Percentiles rank a stretch among this genome's conserved stretches.
Evolutionary conservation across 1,140 invertebrate species (phyloP).

Genomic region (Zaprionus nigranus): DNA sequence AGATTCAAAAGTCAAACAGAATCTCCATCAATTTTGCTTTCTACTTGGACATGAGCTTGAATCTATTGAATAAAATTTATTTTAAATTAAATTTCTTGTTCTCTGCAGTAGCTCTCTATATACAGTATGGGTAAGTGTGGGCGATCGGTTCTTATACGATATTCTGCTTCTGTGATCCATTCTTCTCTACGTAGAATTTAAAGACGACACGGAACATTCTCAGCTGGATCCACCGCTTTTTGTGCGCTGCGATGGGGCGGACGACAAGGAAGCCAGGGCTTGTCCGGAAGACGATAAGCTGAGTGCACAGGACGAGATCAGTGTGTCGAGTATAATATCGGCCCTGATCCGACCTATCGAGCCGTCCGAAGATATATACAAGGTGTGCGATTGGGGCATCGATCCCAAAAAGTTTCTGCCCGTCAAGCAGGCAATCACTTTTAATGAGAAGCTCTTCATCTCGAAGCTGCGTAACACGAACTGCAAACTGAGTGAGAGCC

Average conservation of each 20-base stretch:
- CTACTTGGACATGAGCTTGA: slow-evolving; percentile 4
- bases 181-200: neutral
- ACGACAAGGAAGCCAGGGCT: slow-evolving; percentile 36
- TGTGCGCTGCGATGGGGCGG: slow-evolving; percentile 49
- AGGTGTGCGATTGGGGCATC: slow-evolving; percentile 61
- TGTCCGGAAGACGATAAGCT: slow-evolving; percentile 59
- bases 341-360: slow-evolving; percentile 60
- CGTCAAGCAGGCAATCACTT: slow-evolving; percentile 61
- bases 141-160: neutral
- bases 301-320: slow-evolving; percentile 76
- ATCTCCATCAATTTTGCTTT: neutral
- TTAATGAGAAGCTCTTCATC: slow-evolving; percentile 69
- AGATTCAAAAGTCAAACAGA: slow-evolving; percentile 8
- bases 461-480: slow-evolving; percentile 63
- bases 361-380: slow-evolving; percentile 52
- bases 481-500: slow-evolving; percentile 68
- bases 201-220: neutral
- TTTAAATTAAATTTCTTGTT: slow-evolving; percentile 16
- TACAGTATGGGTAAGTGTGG: slow-evolving; percentile 10
- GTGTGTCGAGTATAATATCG: slow-evolving; percentile 76
- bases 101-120: neutral
- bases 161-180: neutral
- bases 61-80: neutral
- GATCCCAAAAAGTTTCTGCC: slow-evolving; percentile 67
- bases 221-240: slow-evolving; percentile 63